Evolutionary conservation across 2,888 invertebrate species (phyloP), one percentile per base, ranked within the genome.

Genomic region (Augiades crinisus): DNA sequence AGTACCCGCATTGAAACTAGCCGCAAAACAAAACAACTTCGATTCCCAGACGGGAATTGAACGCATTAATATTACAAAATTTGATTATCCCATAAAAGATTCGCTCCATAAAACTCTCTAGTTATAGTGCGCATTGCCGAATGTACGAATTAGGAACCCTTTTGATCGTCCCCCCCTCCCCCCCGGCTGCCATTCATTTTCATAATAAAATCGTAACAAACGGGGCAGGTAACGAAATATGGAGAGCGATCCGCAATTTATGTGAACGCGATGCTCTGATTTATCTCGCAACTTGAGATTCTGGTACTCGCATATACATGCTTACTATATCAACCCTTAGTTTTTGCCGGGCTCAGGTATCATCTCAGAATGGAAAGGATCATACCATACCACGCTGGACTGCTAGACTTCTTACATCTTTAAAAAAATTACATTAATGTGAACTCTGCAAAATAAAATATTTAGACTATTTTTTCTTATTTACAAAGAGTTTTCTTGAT

Each of bases 191-290:
- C 88, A 86, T 88, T 88, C 88, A 89, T 89, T 88, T 87, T 89
- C 88, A 88, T 89, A 88, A 88, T 88, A 88, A 88, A 88, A 88
- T 88, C 84, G 88, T 81, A 87, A 87, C 87, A 86, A 87, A 87
- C 84, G 83, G 80, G 71, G 67, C 84, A 89, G 88, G 88, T 88
- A 89, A 83, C 85, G 77, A 87, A 87, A 87, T 87, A 87, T 87
- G 86, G 87, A 88, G 84, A 80, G 75, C 79, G 84, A 82, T 77
- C 74, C 73, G 63, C 69, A 75, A 88, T 88, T 87, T 86, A 87
- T 83, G 78, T 64, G 75, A 78, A 78, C 80, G 75, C 78, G 72
- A 79, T 73, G 68, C 68, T 67, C 70, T 78, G 77, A 86, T 83
- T 84, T 82, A 83, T 78, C 75, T 72, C 65, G 70, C 70, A 75